Evolutionary conservation across 2,797 vertebrate genomes (phyloP).

Genomic region (Otus scops): DNA sequence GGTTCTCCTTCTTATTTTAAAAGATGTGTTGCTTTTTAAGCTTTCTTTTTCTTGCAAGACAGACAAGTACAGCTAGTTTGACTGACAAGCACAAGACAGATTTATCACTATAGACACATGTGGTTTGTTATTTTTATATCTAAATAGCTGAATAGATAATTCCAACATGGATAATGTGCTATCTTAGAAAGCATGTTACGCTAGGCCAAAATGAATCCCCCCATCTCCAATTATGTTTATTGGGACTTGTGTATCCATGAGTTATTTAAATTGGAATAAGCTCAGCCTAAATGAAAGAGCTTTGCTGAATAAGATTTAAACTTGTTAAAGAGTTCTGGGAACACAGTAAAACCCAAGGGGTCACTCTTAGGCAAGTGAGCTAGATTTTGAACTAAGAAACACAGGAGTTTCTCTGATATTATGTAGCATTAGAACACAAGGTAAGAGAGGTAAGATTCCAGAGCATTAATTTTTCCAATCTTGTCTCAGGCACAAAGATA

Average conservation of each 20-base stretch:
- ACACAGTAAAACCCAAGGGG: not conserved
- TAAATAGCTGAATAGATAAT: not conserved
- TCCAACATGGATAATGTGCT: not conserved
- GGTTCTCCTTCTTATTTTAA: conserved; percentile 5
- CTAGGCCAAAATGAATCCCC: not conserved
- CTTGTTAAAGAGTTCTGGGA: not conserved
- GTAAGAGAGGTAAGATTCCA: not conserved
- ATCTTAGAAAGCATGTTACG: not conserved
- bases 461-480: not conserved
- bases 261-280: not conserved
- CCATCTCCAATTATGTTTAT: not conserved
- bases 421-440: not conserved
- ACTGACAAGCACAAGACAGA: not conserved
- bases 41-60: not conserved
- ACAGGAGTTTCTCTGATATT: not conserved
- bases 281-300: not conserved
- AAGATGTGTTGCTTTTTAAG: not conserved
- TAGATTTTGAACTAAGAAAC: not conserved
- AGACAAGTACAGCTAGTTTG: not conserved
- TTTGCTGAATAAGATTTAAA: not conserved
- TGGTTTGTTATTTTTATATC: not conserved
- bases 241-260: not conserved
- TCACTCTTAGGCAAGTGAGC: not conserved
- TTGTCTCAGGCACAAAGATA: not conserved
- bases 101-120: not conserved